These are phyloP conservation scores for Pangasius larnaudii DNA, from an alignment of 2,797 vertebrate species.

Conservation along the genomic window DNA sequence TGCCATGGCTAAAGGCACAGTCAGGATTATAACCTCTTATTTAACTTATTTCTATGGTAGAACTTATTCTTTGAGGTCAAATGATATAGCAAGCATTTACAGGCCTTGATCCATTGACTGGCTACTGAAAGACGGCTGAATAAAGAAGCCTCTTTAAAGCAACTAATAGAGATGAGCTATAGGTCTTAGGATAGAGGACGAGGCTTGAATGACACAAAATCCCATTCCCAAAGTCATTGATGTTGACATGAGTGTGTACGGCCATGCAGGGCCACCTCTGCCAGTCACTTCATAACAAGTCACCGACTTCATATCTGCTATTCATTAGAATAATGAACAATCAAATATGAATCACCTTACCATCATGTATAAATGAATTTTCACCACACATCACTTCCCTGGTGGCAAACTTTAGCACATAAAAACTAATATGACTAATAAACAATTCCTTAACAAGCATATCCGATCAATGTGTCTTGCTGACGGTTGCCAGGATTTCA, in stretches of 20 bases:
- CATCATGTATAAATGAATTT: neutral
- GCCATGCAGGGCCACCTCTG: neutral
- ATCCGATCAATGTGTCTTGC: slow-evolving; percentile 21
- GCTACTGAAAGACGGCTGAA: slow-evolving; percentile 38
- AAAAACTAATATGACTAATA: slow-evolving; percentile 14
- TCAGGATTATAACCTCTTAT: slow-evolving; percentile 5
- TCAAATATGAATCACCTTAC: neutral
- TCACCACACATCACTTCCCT: neutral
- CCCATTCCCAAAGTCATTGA: neutral
- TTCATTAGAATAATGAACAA: slow-evolving; percentile 23
- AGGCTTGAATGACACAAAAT: slow-evolving; percentile 23
- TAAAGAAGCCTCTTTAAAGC: slow-evolving; percentile 27
- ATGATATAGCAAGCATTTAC: neutral
- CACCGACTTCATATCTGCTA: slow-evolving; percentile 14
- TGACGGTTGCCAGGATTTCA: slow-evolving; percentile 55
- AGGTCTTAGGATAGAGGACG: slow-evolving; percentile 47
- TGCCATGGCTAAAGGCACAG: neutral
- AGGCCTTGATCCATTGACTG: slow-evolving; percentile 6
- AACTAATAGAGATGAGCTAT: slow-evolving; percentile 48
- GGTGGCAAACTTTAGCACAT: neutral
- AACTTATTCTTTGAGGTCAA: neutral
- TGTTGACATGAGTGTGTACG: neutral
- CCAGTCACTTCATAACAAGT: slow-evolving; percentile 1
- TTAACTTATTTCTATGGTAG: neutral
- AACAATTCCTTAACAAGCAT: slow-evolving; percentile 32